These are phyloP conservation scores for Myrmecophaga tridactyla DNA, from an alignment of 2,113 vertebrate species.

Conservation along the genomic window DNA sequence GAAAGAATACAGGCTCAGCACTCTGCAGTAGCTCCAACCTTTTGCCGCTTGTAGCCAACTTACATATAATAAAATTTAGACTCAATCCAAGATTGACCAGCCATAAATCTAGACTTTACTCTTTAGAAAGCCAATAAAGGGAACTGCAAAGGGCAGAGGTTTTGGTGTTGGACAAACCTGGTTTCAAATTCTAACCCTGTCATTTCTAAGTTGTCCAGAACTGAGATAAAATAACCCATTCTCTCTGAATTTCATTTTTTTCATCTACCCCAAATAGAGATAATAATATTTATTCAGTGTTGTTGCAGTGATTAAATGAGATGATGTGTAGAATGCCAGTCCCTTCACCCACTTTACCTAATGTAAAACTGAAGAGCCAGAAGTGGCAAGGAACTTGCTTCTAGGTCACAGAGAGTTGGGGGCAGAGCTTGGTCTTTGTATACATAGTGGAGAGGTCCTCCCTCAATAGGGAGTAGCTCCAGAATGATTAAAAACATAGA, in stretches of 20 bases:
- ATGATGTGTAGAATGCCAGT: not conserved
- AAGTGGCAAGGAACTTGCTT: not conserved
- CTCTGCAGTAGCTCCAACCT: not conserved
- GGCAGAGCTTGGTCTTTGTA: not conserved
- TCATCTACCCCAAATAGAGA: not conserved
- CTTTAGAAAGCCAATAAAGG: not conserved
- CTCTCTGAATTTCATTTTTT: not conserved
- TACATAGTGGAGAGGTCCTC: not conserved
- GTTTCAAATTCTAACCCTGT: not conserved
- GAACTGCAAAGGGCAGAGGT: not conserved
- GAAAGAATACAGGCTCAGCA: not conserved
- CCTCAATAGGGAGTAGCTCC: fast-evolving
- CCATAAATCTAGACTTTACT: not conserved
- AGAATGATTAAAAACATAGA: not conserved
- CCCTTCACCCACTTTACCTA: not conserved
- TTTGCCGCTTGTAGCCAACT: not conserved
- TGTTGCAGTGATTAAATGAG: not conserved
- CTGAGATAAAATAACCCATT: not conserved
- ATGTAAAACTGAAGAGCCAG: not conserved
- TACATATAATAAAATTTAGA: not conserved
- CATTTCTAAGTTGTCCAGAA: not conserved
- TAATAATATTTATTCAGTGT: not conserved
- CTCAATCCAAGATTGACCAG: not conserved
- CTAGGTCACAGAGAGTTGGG: not conserved
- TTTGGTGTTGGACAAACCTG: not conserved